These are phyloP conservation scores for Dufourea novaeangliae DNA, from an alignment of 1,140 invertebrate genomes.

Conservation along the genomic window DNA sequence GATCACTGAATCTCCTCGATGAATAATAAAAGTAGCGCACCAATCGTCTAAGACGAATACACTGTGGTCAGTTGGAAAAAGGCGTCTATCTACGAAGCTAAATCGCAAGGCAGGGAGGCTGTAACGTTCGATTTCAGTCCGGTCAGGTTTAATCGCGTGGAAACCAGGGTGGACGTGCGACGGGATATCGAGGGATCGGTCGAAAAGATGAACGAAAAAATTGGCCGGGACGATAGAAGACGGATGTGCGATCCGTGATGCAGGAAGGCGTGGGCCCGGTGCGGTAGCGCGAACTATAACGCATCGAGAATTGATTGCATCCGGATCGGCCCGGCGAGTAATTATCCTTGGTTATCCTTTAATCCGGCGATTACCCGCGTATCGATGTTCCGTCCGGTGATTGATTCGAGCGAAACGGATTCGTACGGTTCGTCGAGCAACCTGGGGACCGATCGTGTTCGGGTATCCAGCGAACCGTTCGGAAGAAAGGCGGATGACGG, in stretches of 20 bases:
- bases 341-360: slow-evolving; percentile 70
- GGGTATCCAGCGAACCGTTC: slow-evolving; percentile 19
- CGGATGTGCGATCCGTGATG: slow-evolving; percentile 28
- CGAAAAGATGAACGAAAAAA: neutral
- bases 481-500: slow-evolving; percentile 39
- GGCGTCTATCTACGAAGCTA: neutral
- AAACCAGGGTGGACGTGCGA: neutral
- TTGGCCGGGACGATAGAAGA: slow-evolving; percentile 9
- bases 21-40: too few species aligned
- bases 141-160: neutral
- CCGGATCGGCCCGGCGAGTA: slow-evolving; percentile 63
- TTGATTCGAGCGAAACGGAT: slow-evolving; percentile 67
- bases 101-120: too few species aligned
- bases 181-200: neutral
- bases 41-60: too few species aligned
- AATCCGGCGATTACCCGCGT: slow-evolving; percentile 65
- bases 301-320: slow-evolving; percentile 69
- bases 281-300: slow-evolving; percentile 35
- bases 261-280: slow-evolving; percentile 13
- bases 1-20: too few species aligned
- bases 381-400: slow-evolving; percentile 64
- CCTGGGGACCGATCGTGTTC: slow-evolving; percentile 16
- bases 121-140: neutral
- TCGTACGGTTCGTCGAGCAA: slow-evolving; percentile 25
- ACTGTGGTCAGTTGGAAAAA: too few species aligned